Percentiles rank a stretch among this genome's conserved stretches.
These are phyloP conservation scores for Drosophila virilis DNA, from an alignment of 1,140 invertebrate species.

Conservation along the genomic window DNA sequence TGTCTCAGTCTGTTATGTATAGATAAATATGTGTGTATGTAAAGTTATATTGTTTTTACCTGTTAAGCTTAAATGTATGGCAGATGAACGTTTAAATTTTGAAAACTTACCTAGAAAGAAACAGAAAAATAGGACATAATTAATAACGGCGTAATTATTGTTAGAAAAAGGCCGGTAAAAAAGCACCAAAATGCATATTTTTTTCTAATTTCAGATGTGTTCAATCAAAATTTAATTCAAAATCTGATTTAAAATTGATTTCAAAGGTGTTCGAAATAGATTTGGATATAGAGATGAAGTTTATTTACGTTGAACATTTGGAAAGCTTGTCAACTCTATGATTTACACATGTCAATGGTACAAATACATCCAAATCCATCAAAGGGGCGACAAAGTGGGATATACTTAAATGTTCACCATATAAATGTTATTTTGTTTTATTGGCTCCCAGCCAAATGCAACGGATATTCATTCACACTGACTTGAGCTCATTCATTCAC, in stretches of 20 bases:
- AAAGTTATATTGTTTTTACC: background rate
- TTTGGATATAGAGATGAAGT: too few species aligned
- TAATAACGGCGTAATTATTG: conserved; percentile 1
- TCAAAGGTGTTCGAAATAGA: too few species aligned
- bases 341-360: background rate
- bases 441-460: conserved; percentile 42
- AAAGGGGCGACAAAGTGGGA: background rate
- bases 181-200: too few species aligned
- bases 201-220: too few species aligned
- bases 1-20: too few species aligned
- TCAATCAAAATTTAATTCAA: too few species aligned
- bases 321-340: background rate
- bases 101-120: conserved; percentile 65
- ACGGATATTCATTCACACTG: conserved; percentile 39
- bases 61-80: conserved; percentile 16
- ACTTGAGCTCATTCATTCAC: conserved; percentile 39
- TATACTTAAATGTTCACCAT: background rate
- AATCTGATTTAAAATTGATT: too few species aligned
- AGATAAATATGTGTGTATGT: background rate
- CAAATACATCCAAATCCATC: conserved; percentile 10
- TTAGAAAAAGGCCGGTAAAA: too few species aligned
- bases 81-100: background rate
- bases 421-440: conserved; percentile 12
- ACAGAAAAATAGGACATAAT: conserved; percentile 1
- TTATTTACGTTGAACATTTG: background rate